Conservation (phyloP, 2,888 invertebrate species). For the Cephonodes hylas region DNA sequence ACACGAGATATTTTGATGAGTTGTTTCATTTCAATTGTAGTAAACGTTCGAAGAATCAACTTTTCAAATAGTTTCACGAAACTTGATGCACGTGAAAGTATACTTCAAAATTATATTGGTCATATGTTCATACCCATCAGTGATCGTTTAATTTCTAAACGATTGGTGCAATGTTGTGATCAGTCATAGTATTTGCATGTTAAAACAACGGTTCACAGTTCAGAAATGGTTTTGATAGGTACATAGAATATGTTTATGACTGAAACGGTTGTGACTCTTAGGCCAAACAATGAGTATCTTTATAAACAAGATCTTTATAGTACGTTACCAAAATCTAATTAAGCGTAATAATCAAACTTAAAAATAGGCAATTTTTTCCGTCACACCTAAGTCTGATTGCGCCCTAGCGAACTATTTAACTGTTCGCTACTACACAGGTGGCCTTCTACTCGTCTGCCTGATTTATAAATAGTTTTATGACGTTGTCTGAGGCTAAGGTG, state of each 20-base stretch:
- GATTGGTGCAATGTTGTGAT: too few species aligned
- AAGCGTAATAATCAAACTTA: background rate
- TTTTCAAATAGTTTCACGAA: background rate
- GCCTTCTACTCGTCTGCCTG: conserved; percentile 12
- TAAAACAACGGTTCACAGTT: too few species aligned
- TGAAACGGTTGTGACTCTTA: too few species aligned
- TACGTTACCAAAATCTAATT: background rate
- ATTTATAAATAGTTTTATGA: conserved; percentile 14
- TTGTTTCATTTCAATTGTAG: background rate
- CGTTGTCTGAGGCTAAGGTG: conserved; percentile 15
- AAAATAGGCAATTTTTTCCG: background rate
- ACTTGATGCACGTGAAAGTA: background rate
- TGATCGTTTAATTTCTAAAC: too few species aligned
- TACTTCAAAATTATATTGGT: background rate
- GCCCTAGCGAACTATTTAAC: background rate
- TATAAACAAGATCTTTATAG: too few species aligned
- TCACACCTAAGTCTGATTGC: background rate
- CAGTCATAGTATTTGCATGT: too few species aligned
- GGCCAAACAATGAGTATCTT: too few species aligned
- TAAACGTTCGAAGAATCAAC: background rate
- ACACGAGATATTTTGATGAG: background rate
- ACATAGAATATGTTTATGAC: too few species aligned
- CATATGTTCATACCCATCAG: too few species aligned
- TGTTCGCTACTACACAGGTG: conserved; percentile 7
- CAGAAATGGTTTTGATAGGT: too few species aligned